Evolutionary conservation across 2,113 vertebrate species (phyloP), one percentile per base, ranked within the genome.

Genomic region (Nerophis lumbriciformis): DNA sequence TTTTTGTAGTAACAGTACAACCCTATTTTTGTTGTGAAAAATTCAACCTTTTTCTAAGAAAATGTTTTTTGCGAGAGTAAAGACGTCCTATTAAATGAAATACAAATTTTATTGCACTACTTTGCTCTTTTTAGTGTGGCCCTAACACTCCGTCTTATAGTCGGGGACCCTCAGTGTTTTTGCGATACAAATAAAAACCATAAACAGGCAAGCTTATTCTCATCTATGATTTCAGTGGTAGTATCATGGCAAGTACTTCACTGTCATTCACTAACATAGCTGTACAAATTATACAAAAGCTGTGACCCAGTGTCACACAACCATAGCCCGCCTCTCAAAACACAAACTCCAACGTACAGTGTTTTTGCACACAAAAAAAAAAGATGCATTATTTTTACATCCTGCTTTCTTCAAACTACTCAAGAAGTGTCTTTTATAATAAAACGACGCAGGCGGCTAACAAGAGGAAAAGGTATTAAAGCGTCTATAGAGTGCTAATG

Each of bases 251-350:
- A 81, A 81, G 79, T 89, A 82, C 79, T 75, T 72, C 44, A 48
- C 81, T 82, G 85, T 88, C 83, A 85, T 85, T 85, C 83, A 85
- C 83, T 88, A 83, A 89, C 57, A 28, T 76, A 84, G 73, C 88
- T 89, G 85, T 90, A 91, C 88, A 90, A 85, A 85, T 85, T 88
- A 87, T 87, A 89, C 83, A 89, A 74, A 80, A 72, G 68, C 80
- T 78, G 78, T 72, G 77, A 76, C 64, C 66, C 28, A 70, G 80
- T 76, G 70, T 77, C 84, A 78, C 72, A 48, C 78, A 78, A 64
- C 64, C 61, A n/a, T 76, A 68, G 77, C 80, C 76, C 73, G 42
- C 13, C 42, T 60, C 12, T 4, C 36, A 19, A 59, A 48, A 16
- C 42, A 48, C 42, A 48, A 14, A 11, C 14, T 21, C 15, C 19